Evolutionary conservation across 2,888 invertebrate genomes (phyloP).

Genomic region (Volucella zonaria): DNA sequence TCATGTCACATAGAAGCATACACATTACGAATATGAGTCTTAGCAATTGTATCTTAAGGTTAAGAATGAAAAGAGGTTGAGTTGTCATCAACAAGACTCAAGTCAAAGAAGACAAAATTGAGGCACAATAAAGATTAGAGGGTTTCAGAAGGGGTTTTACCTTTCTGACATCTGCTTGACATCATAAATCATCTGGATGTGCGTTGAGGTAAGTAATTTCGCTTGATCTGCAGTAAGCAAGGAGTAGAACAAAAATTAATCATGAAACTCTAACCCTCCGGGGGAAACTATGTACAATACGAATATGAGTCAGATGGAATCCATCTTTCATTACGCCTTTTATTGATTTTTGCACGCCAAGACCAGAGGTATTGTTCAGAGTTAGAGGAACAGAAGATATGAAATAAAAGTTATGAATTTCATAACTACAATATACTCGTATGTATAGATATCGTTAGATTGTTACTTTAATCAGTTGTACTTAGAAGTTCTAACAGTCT

Average conservation of each 20-base stretch:
- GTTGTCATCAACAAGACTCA: slow-evolving; percentile 46
- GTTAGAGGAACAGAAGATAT: too few species aligned
- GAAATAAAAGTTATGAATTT: too few species aligned
- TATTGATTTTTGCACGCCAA: slow-evolving; percentile 6
- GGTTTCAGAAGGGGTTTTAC: slow-evolving; percentile 51
- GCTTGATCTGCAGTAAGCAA: slow-evolving; percentile 50
- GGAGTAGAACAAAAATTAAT: slow-evolving; percentile 65
- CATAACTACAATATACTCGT: too few species aligned
- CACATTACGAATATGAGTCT: slow-evolving; percentile 9
- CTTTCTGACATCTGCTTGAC: slow-evolving; percentile 72
- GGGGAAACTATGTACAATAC: neutral
- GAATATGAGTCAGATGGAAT: neutral
- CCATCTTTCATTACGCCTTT: slow-evolving; percentile 3
- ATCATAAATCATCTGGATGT: slow-evolving; percentile 69
- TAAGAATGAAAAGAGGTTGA: slow-evolving; percentile 53
- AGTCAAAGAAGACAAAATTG: slow-evolving; percentile 39
- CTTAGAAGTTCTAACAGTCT: too few species aligned
- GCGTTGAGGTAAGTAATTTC: slow-evolving; percentile 66
- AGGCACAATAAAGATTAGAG: slow-evolving; percentile 50
- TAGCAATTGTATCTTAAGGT: slow-evolving; percentile 21
- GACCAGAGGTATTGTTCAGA: too few species aligned
- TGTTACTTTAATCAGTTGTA: too few species aligned
- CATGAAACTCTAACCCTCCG: slow-evolving; percentile 52
- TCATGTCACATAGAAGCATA: slow-evolving; percentile 1
- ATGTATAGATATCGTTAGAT: too few species aligned